Evolutionary conservation across 2,888 invertebrate genomes (phyloP).

Genomic region (Luffia ferchaultella): DNA sequence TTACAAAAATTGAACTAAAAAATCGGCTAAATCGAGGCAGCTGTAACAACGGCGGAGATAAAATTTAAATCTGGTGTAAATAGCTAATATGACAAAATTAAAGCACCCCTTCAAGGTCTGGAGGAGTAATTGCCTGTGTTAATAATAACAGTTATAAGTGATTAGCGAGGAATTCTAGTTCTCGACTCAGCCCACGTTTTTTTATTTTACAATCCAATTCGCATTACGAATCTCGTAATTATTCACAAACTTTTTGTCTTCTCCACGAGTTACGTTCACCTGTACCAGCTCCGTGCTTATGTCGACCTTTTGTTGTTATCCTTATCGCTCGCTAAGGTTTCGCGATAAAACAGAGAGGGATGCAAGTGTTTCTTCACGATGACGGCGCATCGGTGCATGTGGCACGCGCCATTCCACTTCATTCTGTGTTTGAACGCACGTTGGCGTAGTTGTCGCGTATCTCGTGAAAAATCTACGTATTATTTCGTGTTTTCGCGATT

Average conservation of each 20-base stretch:
- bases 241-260: conserved; percentile 14
- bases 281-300: conserved; percentile 10
- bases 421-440: conserved; percentile 52
- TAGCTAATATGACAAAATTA: too few species aligned
- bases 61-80: too few species aligned
- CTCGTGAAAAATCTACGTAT: conserved; percentile 26
- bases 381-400: conserved; percentile 37
- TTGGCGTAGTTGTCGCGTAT: conserved; percentile 32
- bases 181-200: not conserved
- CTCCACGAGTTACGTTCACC: conserved; percentile 19
- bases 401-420: conserved; percentile 59
- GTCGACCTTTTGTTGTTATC: conserved; percentile 41
- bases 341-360: conserved; percentile 39
- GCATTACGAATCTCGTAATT: not conserved
- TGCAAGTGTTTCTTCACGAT: conserved; percentile 22
- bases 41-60: too few species aligned
- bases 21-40: too few species aligned
- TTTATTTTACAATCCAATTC: not conserved
- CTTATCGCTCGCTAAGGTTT: conserved; percentile 21
- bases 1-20: too few species aligned
- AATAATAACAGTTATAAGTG: too few species aligned
- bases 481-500: conserved; percentile 37
- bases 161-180: not conserved
- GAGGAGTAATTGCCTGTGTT: too few species aligned
- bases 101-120: too few species aligned